Evolutionary conservation across 2,113 vertebrate genomes (phyloP), one percentile per base, ranked within the genome.

Genomic region (Corythaeola cristata): DNA sequence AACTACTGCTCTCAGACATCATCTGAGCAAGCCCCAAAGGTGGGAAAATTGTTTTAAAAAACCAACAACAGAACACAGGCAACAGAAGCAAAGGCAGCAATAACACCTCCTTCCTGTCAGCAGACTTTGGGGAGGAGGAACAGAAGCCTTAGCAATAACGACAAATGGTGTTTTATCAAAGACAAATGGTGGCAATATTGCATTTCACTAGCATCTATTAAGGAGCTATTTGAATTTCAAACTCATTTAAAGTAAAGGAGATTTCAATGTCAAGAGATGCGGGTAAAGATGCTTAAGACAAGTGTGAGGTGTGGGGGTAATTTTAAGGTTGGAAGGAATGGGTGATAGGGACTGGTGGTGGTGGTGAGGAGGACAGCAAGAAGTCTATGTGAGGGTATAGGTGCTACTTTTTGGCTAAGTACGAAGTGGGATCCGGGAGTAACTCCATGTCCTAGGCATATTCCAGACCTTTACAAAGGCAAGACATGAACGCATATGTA

Each of bases 161-260:
- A 93, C 95, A 64, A 92, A 92, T 71, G 63, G 60, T 86, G 52
- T 92, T 95, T 95, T 96, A 91, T 68, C 73, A 68, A 94, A 94
- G 91, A 95, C 87, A 94, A 96, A 97, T 96, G 76, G 84, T 87
- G 21, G 49, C 87, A 94, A 96, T 93, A 96, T 56, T 94, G 94
- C 50, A 3, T 92, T 96, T 91, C 87, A 87, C 60, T 72, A 72
- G 64, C 50, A 90, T 93, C 79, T 97, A 96, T 94, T 95, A 95
- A 94, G 95, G 90, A 92, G 52, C 17, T 19, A 96, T 96, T 97
- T 97, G 94, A 97, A 96, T 97, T 96, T 96, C 85, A 96, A 96
- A 91, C 80, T 87, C 66, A 75, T 94, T 92, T 89, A 77, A 95
- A 67, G 27, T 78, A 89, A 95, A 96, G 93, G 93, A 89, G 77